Conservation (phyloP, 1,140 invertebrate genomes). For the Lepidurus packardi region DNA sequence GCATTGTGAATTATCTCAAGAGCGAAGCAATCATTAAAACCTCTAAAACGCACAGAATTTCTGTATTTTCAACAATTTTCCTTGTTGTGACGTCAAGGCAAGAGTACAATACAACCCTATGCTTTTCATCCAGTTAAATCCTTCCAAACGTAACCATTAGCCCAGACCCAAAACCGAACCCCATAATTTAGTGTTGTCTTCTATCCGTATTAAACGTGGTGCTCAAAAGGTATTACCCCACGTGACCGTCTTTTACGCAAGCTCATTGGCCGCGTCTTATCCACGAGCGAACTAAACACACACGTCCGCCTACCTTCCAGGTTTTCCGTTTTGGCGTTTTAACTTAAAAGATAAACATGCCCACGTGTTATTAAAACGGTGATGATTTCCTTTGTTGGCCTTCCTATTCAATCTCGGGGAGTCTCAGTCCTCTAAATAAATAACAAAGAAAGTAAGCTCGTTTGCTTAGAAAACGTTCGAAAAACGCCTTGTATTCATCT, state of each 20-base stretch:
- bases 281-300: background rate
- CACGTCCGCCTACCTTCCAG: background rate
- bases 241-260: background rate
- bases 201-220: background rate
- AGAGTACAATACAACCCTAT: too few species aligned
- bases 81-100: too few species aligned
- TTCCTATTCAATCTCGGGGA: background rate
- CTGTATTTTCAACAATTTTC: too few species aligned
- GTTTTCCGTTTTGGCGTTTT: background rate
- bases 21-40: too few species aligned
- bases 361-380: slow-evolving; percentile 14
- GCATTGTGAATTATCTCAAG: too few species aligned
- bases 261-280: background rate
- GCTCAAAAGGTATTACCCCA: background rate
- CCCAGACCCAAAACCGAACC: background rate
- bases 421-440: background rate
- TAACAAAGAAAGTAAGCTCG: background rate
- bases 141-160: too few species aligned
- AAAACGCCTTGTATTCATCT: background rate
- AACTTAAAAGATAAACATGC: background rate
- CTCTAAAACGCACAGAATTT: too few species aligned
- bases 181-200: background rate
- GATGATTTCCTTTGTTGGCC: background rate
- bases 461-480: background rate
- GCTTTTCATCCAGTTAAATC: too few species aligned